phyloP scores from a whole-genome alignment of 2,888 invertebrate genomes.

The Hemaris fuciformis region DNA sequence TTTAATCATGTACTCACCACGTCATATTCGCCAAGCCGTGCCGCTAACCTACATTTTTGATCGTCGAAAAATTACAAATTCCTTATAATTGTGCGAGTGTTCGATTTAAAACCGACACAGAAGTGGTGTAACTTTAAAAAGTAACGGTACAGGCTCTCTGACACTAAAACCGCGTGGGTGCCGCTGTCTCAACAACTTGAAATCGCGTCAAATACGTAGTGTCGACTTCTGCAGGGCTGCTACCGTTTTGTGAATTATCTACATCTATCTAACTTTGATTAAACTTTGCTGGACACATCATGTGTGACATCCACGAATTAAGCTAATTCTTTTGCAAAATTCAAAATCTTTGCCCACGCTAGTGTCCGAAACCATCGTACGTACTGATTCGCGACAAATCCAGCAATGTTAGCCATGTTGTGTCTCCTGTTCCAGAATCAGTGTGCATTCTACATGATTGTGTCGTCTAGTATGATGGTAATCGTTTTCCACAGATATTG shows the following conservation, averaged over 20 bases:
- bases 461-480: no score
- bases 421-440: no score
- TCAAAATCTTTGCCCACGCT: no score
- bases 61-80: neutral
- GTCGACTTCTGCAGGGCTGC: neutral
- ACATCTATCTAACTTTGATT: neutral
- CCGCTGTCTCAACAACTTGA: conserved; percentile 5
- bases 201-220: neutral
- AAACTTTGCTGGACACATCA: neutral
- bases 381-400: no score
- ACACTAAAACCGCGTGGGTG: neutral
- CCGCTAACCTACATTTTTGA: neutral
- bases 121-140: neutral
- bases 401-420: no score
- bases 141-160: conserved; percentile 6
- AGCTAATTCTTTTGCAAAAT: no score
- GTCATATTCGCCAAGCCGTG: neutral
- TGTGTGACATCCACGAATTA: neutral
- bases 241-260: neutral
- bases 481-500: no score
- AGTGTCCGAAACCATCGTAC: no score
- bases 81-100: neutral
- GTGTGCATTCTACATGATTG: no score
- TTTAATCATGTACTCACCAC: neutral
- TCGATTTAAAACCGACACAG: neutral